phyloP scores from a whole-genome alignment of 2,113 vertebrate species.

The Isichthys henryi region DNA sequence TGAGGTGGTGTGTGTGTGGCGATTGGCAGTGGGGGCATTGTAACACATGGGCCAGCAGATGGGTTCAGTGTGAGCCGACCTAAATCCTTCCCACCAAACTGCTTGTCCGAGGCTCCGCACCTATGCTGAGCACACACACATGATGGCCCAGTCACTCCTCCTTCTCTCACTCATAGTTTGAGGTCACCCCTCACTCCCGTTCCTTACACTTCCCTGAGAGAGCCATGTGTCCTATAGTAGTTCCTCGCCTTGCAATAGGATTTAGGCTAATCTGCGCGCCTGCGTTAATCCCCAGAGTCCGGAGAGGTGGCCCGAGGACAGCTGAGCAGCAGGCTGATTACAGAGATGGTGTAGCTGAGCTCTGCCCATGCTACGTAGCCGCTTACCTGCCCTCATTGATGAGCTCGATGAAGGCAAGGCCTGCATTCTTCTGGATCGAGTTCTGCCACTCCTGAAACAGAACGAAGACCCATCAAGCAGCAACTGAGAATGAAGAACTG shows the following conservation, averaged over 20 bases:
- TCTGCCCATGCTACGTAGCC: slow-evolving; percentile 11
- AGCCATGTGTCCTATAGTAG: neutral
- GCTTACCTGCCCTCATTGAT: slow-evolving; percentile 98
- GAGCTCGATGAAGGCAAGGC: slow-evolving; percentile 94
- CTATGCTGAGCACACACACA: neutral
- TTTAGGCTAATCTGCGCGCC: slow-evolving; percentile 35
- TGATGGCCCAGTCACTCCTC: neutral
- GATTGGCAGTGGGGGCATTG: slow-evolving; percentile 65
- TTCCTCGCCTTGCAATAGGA: slow-evolving; percentile 23
- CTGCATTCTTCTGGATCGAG: slow-evolving; percentile 98
- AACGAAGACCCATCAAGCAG: slow-evolving; percentile 28
- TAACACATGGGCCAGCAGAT: slow-evolving; percentile 90
- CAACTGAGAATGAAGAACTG: neutral
- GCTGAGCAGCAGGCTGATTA: neutral
- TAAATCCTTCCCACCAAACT: slow-evolving; percentile 58
- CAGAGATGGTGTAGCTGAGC: neutral
- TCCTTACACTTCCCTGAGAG: slow-evolving; percentile 19
- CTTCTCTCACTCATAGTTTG: neutral
- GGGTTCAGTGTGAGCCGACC: slow-evolving; percentile 62
- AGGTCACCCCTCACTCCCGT: neutral
- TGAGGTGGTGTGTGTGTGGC: slow-evolving; percentile 43
- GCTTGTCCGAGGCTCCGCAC: slow-evolving; percentile 42
- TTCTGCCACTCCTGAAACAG: slow-evolving; percentile 94
- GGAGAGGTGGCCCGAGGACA: neutral
- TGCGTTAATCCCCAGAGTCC: neutral